Percentiles rank a stretch among this genome's conserved stretches.
phyloP scores from a whole-genome alignment of 2,888 invertebrate species.

The Lasioglossum morio region DNA sequence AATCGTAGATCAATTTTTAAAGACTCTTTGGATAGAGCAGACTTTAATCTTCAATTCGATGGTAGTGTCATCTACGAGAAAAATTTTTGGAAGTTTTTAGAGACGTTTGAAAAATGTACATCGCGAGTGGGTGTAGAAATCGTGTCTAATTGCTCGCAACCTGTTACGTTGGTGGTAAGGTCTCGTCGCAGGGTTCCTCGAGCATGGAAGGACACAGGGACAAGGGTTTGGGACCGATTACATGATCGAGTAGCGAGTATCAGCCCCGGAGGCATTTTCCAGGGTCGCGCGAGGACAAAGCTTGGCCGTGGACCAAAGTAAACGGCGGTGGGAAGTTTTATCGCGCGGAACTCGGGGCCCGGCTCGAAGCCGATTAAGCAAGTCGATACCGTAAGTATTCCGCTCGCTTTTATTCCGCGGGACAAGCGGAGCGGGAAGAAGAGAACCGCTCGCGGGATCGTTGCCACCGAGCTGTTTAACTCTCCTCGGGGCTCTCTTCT shows the following conservation, averaged over 20 bases:
- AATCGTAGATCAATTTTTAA: not conserved
- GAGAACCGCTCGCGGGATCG: conserved; percentile 40
- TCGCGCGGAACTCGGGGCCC: conserved; percentile 44
- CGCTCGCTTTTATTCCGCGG: conserved; percentile 47
- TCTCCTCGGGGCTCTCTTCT: conserved; percentile 20
- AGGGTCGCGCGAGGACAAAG: conserved; percentile 28
- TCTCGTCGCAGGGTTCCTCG: not conserved
- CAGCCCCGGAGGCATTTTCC: conserved; percentile 6
- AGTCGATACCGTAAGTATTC: conserved; percentile 55
- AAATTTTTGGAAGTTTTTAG: not conserved
- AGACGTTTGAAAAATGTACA: no score
- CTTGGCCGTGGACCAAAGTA: conserved; percentile 34
- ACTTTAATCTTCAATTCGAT: not conserved
- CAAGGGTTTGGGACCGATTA: not conserved
- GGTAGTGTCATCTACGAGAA: not conserved
- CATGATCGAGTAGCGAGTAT: not conserved
- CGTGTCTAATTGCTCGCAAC: not conserved
- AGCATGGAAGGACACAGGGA: not conserved
- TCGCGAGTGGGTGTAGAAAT: not conserved
- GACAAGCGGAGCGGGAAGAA: conserved; percentile 41
- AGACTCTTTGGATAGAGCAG: not conserved
- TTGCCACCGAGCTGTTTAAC: conserved; percentile 59
- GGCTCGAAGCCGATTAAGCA: conserved; percentile 56
- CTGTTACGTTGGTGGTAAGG: not conserved
- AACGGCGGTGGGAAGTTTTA: conserved; percentile 48